These are phyloP conservation scores for Tychaedon coryphoeus DNA, from an alignment of 2,113 vertebrate species.

Conservation along the genomic window DNA sequence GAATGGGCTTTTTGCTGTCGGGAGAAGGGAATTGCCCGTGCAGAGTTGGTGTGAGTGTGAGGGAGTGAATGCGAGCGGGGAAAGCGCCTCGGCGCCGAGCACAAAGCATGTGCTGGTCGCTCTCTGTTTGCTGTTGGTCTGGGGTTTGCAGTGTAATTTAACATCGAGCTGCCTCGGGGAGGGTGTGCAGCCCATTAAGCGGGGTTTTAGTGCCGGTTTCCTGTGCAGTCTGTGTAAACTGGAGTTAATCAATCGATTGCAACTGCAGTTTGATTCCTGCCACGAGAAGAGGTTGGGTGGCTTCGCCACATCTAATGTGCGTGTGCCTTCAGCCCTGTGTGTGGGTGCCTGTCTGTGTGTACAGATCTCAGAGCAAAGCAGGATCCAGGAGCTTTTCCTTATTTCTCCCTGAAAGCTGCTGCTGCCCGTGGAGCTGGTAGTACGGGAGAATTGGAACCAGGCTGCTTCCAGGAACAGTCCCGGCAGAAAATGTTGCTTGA, in stretches of 20 bases:
- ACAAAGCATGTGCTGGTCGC: background rate
- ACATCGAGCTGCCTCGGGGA: background rate
- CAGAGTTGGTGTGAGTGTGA: background rate
- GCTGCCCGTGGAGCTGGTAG: background rate
- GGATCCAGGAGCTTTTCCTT: background rate
- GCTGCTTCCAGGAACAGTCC: background rate
- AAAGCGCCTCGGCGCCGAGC: rapidly evolving
- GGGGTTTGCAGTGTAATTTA: background rate
- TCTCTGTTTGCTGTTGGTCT: rapidly evolving
- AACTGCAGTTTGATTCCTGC: background rate
- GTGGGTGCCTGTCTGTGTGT: background rate
- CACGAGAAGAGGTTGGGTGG: background rate
- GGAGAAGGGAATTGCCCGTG: background rate
- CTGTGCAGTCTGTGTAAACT: background rate
- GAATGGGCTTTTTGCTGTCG: background rate
- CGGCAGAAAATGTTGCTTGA: background rate
- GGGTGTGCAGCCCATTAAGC: background rate
- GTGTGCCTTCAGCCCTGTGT: background rate
- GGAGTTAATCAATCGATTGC: background rate
- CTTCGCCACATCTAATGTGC: background rate
- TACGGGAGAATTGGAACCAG: background rate
- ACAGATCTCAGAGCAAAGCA: background rate
- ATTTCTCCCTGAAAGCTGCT: background rate
- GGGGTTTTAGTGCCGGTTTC: background rate
- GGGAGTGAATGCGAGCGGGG: background rate